Conservation (phyloP, 2,888 invertebrate genomes). For the Agrotis segetum region DNA sequence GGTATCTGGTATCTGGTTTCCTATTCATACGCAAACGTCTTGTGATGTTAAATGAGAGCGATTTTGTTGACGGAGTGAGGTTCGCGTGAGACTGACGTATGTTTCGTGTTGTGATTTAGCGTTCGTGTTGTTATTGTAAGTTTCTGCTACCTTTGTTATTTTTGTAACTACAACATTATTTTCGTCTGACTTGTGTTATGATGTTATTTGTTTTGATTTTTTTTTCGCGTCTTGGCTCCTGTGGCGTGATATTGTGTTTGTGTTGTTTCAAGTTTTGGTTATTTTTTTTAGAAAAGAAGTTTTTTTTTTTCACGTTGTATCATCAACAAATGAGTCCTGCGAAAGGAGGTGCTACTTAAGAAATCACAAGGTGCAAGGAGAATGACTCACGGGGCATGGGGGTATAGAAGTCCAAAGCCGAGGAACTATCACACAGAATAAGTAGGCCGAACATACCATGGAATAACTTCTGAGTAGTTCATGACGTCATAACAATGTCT, state of each 20-base stretch:
- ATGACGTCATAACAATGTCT: background rate
- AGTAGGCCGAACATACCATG: no score
- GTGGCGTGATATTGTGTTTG: background rate
- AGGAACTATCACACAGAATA: no score
- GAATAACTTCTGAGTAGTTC: no score
- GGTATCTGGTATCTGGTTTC: slow-evolving; percentile 68
- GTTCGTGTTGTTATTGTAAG: slow-evolving; percentile 28
- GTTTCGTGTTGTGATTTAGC: slow-evolving; percentile 57
- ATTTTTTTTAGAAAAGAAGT: background rate
- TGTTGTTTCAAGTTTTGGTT: background rate
- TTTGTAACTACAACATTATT: slow-evolving; percentile 47
- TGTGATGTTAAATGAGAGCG: slow-evolving; percentile 68
- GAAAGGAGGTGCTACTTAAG: no score
- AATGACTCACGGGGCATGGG: no score
- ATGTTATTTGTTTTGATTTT: slow-evolving; percentile 12
- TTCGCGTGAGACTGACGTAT: slow-evolving; percentile 48
- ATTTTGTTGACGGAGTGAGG: slow-evolving; percentile 67
- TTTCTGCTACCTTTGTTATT: slow-evolving; percentile 53
- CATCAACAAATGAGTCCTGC: no score
- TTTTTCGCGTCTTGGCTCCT: background rate
- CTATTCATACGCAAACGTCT: slow-evolving; percentile 81
- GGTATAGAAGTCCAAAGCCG: no score
- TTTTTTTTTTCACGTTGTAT: background rate
- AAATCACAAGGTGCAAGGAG: no score
- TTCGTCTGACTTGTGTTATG: slow-evolving; percentile 33